Base-by-base conservation (phyloP, 2,797 vertebrate species). In the Enteromius trimaculatus region DNA sequence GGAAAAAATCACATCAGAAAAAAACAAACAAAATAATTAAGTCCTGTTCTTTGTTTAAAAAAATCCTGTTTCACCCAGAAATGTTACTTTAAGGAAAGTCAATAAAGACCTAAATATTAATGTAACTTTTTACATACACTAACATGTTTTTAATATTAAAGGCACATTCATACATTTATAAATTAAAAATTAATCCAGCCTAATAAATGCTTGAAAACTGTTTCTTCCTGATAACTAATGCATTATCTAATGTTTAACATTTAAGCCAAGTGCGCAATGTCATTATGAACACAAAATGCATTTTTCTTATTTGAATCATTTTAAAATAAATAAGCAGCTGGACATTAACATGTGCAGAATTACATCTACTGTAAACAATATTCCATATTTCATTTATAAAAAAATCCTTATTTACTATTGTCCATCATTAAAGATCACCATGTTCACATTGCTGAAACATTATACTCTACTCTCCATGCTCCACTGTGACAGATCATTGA, bases 281-380 rank as follows among this genome's bases (percentile, higher is more conserved):
- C 2, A 68, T 80, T n/a, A 31, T 44, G 23, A 62, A 83, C 77
- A 49, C 64, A 66, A 47, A 85, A 71, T 84, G 72, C 82, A 53
- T 85, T 84, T 34, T 80, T 66, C 49, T 76, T 53, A 47, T 26
- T 13, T 70, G 19, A 42, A 7, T 66, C 53, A 19, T 64, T 79
- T 29, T 39, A 6, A 86, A 88, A 88, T 88, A 88, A 88, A 88
- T 88, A 87, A 77, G 80, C 44, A 72, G 75, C 84, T 77, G 60
- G 83, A 69, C 76, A 81, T 77, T 79, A 88, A 84, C 83, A 86
- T 83, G 77, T 79, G 66, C 80, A 47, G 23, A 79, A 71, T 44
- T 9, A 77, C 65, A 80, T 76, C 39, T 31, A 76, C 55, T 85
- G 84, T 87, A 87, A 86, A 86, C 81, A 76, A 82, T 69, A 85